phyloP scores from a whole-genome alignment of 2,888 invertebrate species.

The Leucophora obtusa region DNA sequence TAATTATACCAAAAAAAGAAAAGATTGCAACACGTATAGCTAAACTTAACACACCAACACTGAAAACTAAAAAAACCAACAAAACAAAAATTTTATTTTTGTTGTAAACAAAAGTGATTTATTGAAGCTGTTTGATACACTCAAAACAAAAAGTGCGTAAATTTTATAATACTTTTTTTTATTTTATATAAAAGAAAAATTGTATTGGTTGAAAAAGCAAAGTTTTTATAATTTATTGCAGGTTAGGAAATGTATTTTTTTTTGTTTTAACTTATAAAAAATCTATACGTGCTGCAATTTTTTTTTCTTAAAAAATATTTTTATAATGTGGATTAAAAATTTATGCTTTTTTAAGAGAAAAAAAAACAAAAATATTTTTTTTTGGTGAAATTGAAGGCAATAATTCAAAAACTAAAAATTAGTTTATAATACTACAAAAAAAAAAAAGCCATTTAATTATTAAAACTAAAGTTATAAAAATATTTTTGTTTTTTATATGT shows the following conservation, averaged over 20 bases:
- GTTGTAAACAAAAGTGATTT: constrained; percentile 47
- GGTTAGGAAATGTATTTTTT: constrained; percentile 31
- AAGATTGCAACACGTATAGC: constrained; percentile 65
- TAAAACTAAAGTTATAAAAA: constrained; percentile 59
- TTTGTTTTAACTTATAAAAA: constrained; percentile 30
- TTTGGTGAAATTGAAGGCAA: constrained; percentile 65
- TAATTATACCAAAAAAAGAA: constrained; percentile 55
- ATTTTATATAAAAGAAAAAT: constrained; percentile 16
- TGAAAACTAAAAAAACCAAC: constrained; percentile 62
- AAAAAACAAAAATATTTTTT: constrained; percentile 62
- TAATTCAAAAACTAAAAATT: constrained; percentile 59
- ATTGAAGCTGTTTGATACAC: constrained; percentile 67
- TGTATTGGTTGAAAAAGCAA: constrained; percentile 40
- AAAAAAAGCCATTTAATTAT: constrained; percentile 64
- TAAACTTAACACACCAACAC: constrained; percentile 37
- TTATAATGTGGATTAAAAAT: constrained; percentile 55
- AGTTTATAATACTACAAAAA: constrained; percentile 71
- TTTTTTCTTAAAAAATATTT: constrained; percentile 53
- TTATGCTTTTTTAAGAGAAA: constrained; percentile 66
- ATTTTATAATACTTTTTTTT: constrained; percentile 25
- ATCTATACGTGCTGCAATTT: constrained; percentile 64
- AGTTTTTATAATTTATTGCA: constrained; percentile 62
- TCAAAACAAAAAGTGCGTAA: constrained; percentile 60
- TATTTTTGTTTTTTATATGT: constrained; percentile 65
- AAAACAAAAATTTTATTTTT: constrained; percentile 45